These are phyloP conservation scores for Chironex yamaguchii DNA, from an alignment of 30 jellyfish, hydroid and myxozoan genomes.

Conservation along the genomic window DNA sequence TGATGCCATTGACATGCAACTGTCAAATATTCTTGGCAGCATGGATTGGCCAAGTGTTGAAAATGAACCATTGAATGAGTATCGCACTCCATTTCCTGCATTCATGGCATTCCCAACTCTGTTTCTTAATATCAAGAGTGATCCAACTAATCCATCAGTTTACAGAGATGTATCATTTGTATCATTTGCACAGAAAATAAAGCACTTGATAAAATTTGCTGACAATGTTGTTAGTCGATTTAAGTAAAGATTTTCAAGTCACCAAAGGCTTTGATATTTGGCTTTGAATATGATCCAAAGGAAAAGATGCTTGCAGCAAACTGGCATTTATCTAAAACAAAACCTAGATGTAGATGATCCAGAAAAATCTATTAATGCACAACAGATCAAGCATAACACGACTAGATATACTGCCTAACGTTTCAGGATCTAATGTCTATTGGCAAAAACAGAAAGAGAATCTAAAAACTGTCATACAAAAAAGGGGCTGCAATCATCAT, in stretches of 20 bases:
- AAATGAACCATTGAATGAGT: slow-evolving; percentile 35
- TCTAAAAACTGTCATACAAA: not conserved
- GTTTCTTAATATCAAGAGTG: slow-evolving; percentile 37
- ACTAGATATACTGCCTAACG: not conserved
- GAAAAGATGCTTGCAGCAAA: slow-evolving; percentile 5
- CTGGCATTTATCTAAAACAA: slow-evolving; percentile 17
- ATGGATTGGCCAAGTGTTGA: slow-evolving; percentile 13
- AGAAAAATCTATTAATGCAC: not conserved
- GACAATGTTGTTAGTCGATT: not conserved
- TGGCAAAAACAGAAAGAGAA: slow-evolving; percentile 9
- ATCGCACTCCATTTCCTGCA: slow-evolving; percentile 21
- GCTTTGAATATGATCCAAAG: slow-evolving; percentile 23
- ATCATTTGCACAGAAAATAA: too few species aligned
- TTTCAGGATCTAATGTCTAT: slow-evolving; percentile 14
- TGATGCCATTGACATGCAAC: slow-evolving; percentile 8
- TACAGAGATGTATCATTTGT: slow-evolving; percentile 20
- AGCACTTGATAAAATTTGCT: slow-evolving; percentile 20
- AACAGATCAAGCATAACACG: not conserved
- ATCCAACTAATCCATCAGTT: slow-evolving; percentile 11
- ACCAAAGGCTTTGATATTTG: slow-evolving; percentile 37
- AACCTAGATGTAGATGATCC: slow-evolving; percentile 24
- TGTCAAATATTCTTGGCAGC: slow-evolving; percentile 11
- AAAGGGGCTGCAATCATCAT: not conserved
- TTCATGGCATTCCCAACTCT: slow-evolving; percentile 44
- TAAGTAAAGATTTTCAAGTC: slow-evolving; percentile 4